phyloP scores from a whole-genome alignment of 2,113 vertebrate species.

The Dascyllus trimaculatus region DNA sequence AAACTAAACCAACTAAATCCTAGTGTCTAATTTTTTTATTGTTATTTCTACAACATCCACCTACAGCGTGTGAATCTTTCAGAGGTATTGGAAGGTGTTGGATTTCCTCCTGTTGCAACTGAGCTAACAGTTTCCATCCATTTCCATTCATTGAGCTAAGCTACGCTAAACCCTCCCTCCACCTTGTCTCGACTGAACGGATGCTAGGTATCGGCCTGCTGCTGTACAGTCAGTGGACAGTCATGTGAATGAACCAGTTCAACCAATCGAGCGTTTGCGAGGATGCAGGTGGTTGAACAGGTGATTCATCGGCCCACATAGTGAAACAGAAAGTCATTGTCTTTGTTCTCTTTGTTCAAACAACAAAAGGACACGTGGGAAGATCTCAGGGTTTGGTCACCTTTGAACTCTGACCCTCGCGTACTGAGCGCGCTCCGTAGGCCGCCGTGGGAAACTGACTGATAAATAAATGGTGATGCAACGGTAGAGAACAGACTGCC shows the following conservation, averaged over 20 bases:
- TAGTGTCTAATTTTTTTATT: too few species aligned
- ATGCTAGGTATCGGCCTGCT: too few species aligned
- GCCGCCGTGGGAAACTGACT: background rate
- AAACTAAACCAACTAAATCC: too few species aligned
- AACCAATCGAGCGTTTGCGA: too few species aligned
- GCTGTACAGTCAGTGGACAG: background rate
- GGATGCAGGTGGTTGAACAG: background rate
- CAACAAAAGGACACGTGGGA: background rate
- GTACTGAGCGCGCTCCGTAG: background rate
- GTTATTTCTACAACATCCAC: too few species aligned
- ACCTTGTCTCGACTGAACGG: background rate
- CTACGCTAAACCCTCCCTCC: background rate
- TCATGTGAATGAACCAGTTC: background rate
- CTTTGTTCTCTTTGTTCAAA: constrained; percentile 15
- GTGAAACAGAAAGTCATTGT: background rate
- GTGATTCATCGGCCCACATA: background rate
- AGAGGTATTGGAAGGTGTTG: too few species aligned
- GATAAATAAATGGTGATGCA: constrained; percentile 7
- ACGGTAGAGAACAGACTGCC: background rate
- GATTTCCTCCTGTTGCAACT: too few species aligned
- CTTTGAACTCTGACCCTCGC: constrained; percentile 12
- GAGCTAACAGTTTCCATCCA: background rate
- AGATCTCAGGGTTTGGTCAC: background rate
- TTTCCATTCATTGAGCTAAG: background rate
- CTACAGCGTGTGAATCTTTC: too few species aligned